phyloP scores from a whole-genome alignment of 1,140 invertebrate species.

The Ephestia elutella region DNA sequence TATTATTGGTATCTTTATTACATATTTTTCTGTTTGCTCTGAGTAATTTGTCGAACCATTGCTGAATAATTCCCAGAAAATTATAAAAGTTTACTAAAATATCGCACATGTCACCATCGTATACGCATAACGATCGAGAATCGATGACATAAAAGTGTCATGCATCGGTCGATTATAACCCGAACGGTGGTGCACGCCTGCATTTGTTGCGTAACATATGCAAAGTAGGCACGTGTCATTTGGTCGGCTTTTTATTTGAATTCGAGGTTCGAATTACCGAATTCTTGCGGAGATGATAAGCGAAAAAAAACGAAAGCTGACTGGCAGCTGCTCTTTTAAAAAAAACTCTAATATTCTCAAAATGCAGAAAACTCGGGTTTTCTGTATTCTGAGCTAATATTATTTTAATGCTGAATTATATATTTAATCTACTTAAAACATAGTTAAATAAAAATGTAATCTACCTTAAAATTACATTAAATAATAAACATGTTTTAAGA shows the following conservation, averaged over 20 bases:
- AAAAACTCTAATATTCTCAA: too few relatives aligned
- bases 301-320: not conserved
- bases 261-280: conserved; percentile 5
- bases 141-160: conserved; percentile 63
- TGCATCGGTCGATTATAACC: conserved; percentile 28
- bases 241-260: conserved; percentile 7
- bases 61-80: too few relatives aligned
- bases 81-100: too few relatives aligned
- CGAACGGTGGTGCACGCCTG: conserved; percentile 25
- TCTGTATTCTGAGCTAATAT: too few relatives aligned
- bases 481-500: too few relatives aligned
- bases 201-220: conserved; percentile 39
- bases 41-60: not conserved
- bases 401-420: too few relatives aligned
- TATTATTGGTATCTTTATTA: too few relatives aligned
- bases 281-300: not conserved
- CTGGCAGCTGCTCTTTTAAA: not conserved
- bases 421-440: too few relatives aligned
- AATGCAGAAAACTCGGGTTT: too few relatives aligned
- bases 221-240: conserved; percentile 45
- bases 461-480: too few relatives aligned
- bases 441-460: too few relatives aligned
- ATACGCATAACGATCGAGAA: conserved; percentile 20
- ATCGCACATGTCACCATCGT: conserved; percentile 18
- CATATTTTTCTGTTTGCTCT: not conserved